These are phyloP conservation scores for Steinernema carpocapsae DNA, from an alignment of 2,888 invertebrate species.

Conservation along the genomic window DNA sequence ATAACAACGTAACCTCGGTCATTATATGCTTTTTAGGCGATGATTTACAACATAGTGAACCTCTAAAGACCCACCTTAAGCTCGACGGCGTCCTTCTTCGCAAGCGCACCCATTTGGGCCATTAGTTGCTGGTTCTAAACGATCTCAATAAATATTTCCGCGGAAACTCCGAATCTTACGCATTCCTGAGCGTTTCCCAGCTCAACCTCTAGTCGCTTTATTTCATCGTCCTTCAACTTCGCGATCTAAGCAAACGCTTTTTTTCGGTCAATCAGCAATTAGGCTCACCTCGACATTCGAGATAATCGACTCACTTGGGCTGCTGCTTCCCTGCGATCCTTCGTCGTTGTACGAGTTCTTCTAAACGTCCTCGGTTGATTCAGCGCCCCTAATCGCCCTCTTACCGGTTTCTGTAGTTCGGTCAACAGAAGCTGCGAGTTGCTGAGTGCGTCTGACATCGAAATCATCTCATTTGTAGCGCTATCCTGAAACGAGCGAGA, in stretches of 20 bases:
- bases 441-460: slow-evolving; percentile 23
- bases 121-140: slow-evolving; percentile 56
- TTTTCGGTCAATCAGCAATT: background rate
- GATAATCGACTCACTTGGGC: slow-evolving; percentile 12
- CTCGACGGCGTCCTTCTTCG: slow-evolving; percentile 48
- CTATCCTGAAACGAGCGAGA: slow-evolving; percentile 15
- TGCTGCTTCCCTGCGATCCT: slow-evolving; percentile 23
- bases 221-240: slow-evolving; percentile 23
- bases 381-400: background rate
- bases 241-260: background rate
- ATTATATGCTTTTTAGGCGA: slow-evolving; percentile 1
- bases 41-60: slow-evolving; percentile 31
- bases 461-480: slow-evolving; percentile 31
- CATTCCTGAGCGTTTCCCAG: slow-evolving; percentile 30
- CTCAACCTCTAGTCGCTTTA: slow-evolving; percentile 5
- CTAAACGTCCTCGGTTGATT: background rate
- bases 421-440: slow-evolving; percentile 26
- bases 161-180: background rate
- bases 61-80: slow-evolving; percentile 45
- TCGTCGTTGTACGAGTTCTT: slow-evolving; percentile 22
- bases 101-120: slow-evolving; percentile 50
- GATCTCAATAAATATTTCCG: slow-evolving; percentile 5
- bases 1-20: background rate
- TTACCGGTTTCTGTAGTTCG: slow-evolving; percentile 27
- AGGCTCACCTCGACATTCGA: slow-evolving; percentile 18